Percentiles rank a stretch among this genome's conserved stretches.
Evolutionary conservation across 2,113 vertebrate genomes (phyloP).

Genomic region (Lophius piscatorius): DNA sequence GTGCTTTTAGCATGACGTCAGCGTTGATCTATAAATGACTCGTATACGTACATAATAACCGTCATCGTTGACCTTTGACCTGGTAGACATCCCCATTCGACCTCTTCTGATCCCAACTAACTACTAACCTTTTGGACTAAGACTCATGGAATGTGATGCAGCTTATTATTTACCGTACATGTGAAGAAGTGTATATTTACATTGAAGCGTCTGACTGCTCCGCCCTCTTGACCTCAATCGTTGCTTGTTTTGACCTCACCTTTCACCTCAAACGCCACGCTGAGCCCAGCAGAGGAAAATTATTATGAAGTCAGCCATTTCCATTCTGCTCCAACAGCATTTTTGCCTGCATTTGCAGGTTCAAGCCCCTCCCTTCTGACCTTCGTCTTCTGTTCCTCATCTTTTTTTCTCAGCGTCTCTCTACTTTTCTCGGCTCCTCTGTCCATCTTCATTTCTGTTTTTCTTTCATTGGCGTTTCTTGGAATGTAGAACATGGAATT

Average conservation of each 20-base stretch:
- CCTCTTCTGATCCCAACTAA: conserved; percentile 25
- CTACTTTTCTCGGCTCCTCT: not conserved
- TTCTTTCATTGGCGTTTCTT: too few relatives aligned
- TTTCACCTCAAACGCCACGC: conserved; percentile 40
- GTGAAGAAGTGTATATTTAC: conserved; percentile 12
- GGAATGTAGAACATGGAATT: too few relatives aligned
- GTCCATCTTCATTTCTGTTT: not conserved
- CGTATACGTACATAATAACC: conserved; percentile 17
- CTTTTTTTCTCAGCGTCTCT: not conserved
- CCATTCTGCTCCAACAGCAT: conserved; percentile 41
- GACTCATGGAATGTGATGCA: conserved; percentile 1
- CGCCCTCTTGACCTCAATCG: not conserved
- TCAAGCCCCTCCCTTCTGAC: not conserved
- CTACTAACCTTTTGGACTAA: conserved; percentile 37
- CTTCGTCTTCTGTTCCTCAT: not conserved
- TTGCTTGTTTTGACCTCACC: conserved; percentile 41
- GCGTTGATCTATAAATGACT: conserved; percentile 19
- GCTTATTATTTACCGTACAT: conserved; percentile 1
- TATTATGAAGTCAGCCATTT: conserved; percentile 49
- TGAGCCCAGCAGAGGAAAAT: conserved; percentile 14
- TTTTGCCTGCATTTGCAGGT: conserved; percentile 27
- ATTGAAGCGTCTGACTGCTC: conserved; percentile 14
- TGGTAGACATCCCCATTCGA: conserved; percentile 10
- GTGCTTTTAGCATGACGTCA: not conserved
- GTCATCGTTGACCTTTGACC: conserved; percentile 19